Base-by-base conservation (phyloP, 2,888 invertebrate genomes). In the Phaonia tiefii region DNA sequence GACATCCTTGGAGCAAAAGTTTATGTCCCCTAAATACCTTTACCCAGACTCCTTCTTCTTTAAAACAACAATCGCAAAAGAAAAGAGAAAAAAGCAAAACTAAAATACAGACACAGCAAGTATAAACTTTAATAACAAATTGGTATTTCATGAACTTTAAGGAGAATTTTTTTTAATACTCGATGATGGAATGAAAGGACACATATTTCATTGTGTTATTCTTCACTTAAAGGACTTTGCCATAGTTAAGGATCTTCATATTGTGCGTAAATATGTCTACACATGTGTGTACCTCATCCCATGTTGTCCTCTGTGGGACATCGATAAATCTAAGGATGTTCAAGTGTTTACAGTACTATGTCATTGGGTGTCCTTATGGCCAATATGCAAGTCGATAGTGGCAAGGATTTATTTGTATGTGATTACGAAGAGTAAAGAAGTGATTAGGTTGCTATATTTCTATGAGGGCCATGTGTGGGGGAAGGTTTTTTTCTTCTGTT, bases 381-480 rank as follows among this genome's bases (percentile, higher is more conserved):
- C 8, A 31, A 8, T 31, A 31, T n/a, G n/a, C 1, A 54, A 22
- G 25, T 54, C 54, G 3, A 22, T 54, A 11, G 25, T 13, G 54
- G 2, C 22, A 22, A 54, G 25, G 54, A 54, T 54, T 54, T 54
- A 54, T 54, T 22, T 54, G 51, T 54, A 10, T 25, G 54, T 11
- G 54, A 22, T 4, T 20, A 17, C 44, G 22, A 17, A 60, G 13
- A 31, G 31, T 10, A 22, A 15, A 49, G 31, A 46, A 51, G 37
- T 15, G 15, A 44, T 58, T 66, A 22, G 17, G 46, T 46, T 42
- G 72, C 72, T 51, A 58, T 46, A 71, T 71, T 67, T 75, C 75
- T 75, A 75, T 79, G 75, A 51, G 67, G 54, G 60, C 49, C 66
- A 60, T 58, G 65, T 70, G 72, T 63, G 44, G 39, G 22, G 37